Conservation (phyloP, 2,888 invertebrate species). For the Pristionchus entomophagus region DNA sequence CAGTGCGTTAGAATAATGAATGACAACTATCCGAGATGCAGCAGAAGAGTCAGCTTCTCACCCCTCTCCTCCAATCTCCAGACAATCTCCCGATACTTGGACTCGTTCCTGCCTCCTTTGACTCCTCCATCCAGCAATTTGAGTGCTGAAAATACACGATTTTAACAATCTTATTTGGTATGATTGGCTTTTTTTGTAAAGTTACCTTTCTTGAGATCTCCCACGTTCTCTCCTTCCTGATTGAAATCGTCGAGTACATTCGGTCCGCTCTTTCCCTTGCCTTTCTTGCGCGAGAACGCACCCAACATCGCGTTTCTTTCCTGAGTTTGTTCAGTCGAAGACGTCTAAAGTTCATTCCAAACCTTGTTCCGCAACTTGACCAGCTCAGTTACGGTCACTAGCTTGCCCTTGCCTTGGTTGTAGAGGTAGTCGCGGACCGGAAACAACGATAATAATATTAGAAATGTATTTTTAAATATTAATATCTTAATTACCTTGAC, state of each 20-base stretch:
- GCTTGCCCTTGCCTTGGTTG: slow-evolving; percentile 78
- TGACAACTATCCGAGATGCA: too few relatives aligned
- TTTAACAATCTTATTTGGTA: neutral
- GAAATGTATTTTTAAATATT: neutral
- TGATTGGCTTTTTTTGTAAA: slow-evolving; percentile 56
- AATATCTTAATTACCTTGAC: neutral
- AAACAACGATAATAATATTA: neutral
- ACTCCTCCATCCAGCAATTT: slow-evolving; percentile 73
- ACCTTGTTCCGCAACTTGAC: slow-evolving; percentile 83
- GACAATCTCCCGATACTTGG: slow-evolving; percentile 79
- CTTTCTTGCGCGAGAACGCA: slow-evolving; percentile 72
- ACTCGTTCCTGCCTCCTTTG: slow-evolving; percentile 74
- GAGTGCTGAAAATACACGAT: slow-evolving; percentile 60
- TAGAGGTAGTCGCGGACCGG: neutral
- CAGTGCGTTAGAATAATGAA: too few relatives aligned
- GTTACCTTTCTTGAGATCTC: slow-evolving; percentile 62
- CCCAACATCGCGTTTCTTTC: slow-evolving; percentile 81
- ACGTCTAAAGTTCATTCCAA: neutral
- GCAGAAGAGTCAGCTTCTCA: slow-evolving; percentile 78
- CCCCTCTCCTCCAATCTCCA: slow-evolving; percentile 77
- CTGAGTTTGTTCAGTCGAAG: neutral
- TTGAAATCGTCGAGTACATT: slow-evolving; percentile 67
- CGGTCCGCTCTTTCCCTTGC: slow-evolving; percentile 67
- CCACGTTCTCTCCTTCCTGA: slow-evolving; percentile 61
- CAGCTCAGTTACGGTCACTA: slow-evolving; percentile 90